Conservation (phyloP, 2,888 invertebrate species). For the Pollenia griseotomentosa region DNA sequence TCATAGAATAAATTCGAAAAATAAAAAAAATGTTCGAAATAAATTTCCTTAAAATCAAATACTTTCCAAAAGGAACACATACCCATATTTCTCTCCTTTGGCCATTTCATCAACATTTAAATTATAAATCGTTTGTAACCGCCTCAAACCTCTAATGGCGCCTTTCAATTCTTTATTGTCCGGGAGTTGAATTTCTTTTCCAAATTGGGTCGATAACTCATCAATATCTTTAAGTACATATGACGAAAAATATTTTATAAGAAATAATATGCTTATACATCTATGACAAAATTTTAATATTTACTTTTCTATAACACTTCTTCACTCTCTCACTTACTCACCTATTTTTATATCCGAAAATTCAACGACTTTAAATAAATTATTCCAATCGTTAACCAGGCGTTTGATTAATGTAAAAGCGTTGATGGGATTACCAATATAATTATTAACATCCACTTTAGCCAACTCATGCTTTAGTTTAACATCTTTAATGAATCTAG, state of each 20-base stretch:
- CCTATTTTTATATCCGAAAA: not conserved
- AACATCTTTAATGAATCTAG: too few relatives aligned
- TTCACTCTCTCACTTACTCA: too few relatives aligned
- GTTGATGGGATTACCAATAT: slow-evolving; percentile 93
- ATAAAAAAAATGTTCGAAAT: too few relatives aligned
- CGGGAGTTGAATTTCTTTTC: slow-evolving; percentile 84
- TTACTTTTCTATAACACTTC: too few relatives aligned
- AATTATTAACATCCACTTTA: slow-evolving; percentile 85
- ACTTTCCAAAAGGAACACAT: slow-evolving; percentile 83
- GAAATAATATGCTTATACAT: too few relatives aligned
- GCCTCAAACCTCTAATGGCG: slow-evolving; percentile 94
- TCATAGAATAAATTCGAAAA: too few relatives aligned
- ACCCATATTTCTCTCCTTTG: slow-evolving; percentile 88
- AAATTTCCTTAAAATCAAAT: too few relatives aligned
- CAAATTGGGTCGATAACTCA: slow-evolving; percentile 54
- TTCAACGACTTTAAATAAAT: slow-evolving; percentile 85
- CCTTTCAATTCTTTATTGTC: slow-evolving; percentile 95
- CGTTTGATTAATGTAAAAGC: slow-evolving; percentile 85
- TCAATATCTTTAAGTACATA: slow-evolving; percentile 68
- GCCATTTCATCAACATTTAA: slow-evolving; percentile 92
- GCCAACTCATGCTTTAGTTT: slow-evolving; percentile 87
- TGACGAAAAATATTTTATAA: too few relatives aligned
- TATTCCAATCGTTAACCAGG: slow-evolving; percentile 93
- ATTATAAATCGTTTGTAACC: slow-evolving; percentile 96
- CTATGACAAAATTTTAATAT: too few relatives aligned